Evolutionary conservation across 1,140 invertebrate species (phyloP), one percentile per base, ranked within the genome.

Genomic region (Aculops lycopersici): DNA sequence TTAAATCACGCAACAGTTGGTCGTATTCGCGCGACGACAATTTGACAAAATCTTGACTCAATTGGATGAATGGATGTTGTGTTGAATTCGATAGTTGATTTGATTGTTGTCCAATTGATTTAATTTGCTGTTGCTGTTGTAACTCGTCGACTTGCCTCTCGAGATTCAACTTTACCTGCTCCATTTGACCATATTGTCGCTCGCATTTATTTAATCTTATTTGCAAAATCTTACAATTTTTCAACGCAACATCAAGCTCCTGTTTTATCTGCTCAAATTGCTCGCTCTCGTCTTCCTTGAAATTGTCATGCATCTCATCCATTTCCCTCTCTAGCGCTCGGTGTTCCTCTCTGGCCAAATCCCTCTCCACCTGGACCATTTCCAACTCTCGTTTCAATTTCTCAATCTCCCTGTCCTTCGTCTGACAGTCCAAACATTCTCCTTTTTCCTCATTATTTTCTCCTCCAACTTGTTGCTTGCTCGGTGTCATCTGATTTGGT

Each of bases 161-260:
- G 14, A 51, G 35, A 20, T 50, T 45, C 17, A 41, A 41, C 36
- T 53, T 78, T 47, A 92, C 84, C 24, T 65, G 64, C 53, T 92
- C 83, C 16, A 88, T 55, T 49, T 80, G 71, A 43, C 95, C 86
- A 20, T 71, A 65, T 53, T 70, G 71, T 41, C 86, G 66, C 56
- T 98, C 92, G 17, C 79, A 68, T 64, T 97, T 98, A 49, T 86
- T 69, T 38, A 97, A 59, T 59, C 97, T 97, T 55, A 97, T 97
- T 43, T 92, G 92, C 19, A 98, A 63, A 48, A 98, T 86, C 46
- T 90, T 67, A 59, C 86, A 95, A 59, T 95, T 95, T 57, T 98
- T 97, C 19, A 80, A 80, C n/a, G 74, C 75, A 52, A 80, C 75
- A 51, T 92, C 83, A 41, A 90, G 64, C 59, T 84, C 79, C 52